Evolutionary conservation across 2,797 vertebrate species (phyloP), one percentile per base, ranked within the genome.

Genomic region (Lepilemur ruficaudatus): DNA sequence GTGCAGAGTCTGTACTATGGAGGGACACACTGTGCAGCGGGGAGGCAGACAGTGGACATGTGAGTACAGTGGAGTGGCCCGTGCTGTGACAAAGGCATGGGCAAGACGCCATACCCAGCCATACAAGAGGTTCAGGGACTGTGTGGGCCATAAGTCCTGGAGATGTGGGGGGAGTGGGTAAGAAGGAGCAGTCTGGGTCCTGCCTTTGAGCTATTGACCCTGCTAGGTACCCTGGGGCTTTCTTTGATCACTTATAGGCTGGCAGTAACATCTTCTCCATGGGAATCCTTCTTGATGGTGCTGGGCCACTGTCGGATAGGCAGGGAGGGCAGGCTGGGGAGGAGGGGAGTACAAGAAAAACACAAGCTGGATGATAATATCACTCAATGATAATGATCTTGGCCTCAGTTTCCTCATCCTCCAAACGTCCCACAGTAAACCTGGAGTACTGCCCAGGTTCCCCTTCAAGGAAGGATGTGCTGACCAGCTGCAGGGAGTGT

Each of bases 381-480:
- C n/a, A 41, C 41, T 82, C 10, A 0, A 1, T 75, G 90, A 4
- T 38, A n/a, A 30, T 63, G 35, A 91, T 38, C 2, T 11, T 32
- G 81, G 48, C 43, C 46, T 90, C 86, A 17, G 46, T 57, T 72
- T 94, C 72, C 32, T 82, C 61, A 25, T 67, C 59, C 52, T 35
- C 85, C 48, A 50, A 46, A 55, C 4, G 11, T 67, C 28, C 30
- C 17, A 4, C 12, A 6, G 55, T 69, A 13, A 89, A 87, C 32
- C 6, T 0, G 23, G 17, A 78, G 13, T 28, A 28, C 25, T 0
- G 0, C 15, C 59, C 72, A 14, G 18, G 32, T 9, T 94, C n/a
- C 23, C 28, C 15, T 70, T 75, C 57, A 43, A 2, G 50, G 23
- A 75, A 50, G 35, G 46, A 28, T 13, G n/a, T 75, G 41, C 89